Conservation (phyloP, 1,140 invertebrate genomes). For the Lepeophtheirus salmonis region DNA sequence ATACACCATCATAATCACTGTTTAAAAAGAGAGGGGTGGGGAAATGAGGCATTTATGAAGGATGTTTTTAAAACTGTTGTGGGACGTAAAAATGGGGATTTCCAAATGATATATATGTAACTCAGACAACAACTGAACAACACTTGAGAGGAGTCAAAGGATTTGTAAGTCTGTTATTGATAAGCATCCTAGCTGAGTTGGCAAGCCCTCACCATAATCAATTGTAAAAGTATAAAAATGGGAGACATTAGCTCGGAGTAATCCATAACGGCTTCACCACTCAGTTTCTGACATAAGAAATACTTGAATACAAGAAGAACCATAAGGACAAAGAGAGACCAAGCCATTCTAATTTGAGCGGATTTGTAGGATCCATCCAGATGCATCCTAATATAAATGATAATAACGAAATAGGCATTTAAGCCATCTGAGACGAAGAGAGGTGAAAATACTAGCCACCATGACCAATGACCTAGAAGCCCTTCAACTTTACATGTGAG, state of each 20-base stretch:
- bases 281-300: conserved; percentile 67
- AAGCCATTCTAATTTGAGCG: conserved; percentile 54
- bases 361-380: conserved; percentile 49
- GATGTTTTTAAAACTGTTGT: too few species aligned
- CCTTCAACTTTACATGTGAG: conserved; percentile 41
- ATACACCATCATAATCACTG: too few species aligned
- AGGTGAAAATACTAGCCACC: conserved; percentile 68
- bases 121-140: too few species aligned
- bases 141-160: too few species aligned
- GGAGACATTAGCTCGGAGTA: conserved; percentile 82
- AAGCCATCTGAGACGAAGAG: conserved; percentile 74
- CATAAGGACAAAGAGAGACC: conserved; percentile 62
- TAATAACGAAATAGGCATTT: conserved; percentile 80
- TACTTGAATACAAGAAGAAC: conserved; percentile 80
- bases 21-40: too few species aligned
- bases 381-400: conserved; percentile 78
- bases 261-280: conserved; percentile 52
- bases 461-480: conserved; percentile 28
- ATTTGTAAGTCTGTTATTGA: too few species aligned
- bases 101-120: too few species aligned
- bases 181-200: too few species aligned
- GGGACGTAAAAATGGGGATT: too few species aligned
- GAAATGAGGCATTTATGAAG: too few species aligned
- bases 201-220: conserved; percentile 77
- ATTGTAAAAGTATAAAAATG: conserved; percentile 66